Evolutionary conservation across 2,113 vertebrate species (phyloP).

Genomic region (Bambusicola thoracicus): DNA sequence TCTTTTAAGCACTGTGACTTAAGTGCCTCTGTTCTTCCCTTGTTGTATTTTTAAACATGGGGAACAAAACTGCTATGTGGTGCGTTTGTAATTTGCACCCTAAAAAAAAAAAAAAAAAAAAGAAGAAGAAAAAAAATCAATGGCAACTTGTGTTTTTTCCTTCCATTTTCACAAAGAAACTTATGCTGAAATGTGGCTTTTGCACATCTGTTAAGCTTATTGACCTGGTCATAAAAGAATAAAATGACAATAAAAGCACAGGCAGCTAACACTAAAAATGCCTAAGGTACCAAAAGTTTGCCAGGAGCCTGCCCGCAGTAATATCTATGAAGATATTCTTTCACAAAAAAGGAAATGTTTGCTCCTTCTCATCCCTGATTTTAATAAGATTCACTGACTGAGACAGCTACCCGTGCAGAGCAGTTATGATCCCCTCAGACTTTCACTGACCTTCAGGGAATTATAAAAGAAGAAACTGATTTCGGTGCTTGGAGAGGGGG

Average conservation of each 20-base stretch:
- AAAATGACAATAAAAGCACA: not conserved
- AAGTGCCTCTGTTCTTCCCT: not conserved
- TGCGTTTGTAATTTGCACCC: not conserved
- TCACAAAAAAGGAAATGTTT: conserved; percentile 27
- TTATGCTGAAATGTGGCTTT: not conserved
- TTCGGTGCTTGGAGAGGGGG: conserved; percentile 19
- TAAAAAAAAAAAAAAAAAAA: not conserved
- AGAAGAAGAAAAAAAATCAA: not conserved
- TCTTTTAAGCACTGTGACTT: not conserved
- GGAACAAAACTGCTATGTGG: not conserved
- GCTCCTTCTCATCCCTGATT: conserved; percentile 10
- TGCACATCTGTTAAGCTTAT: not conserved
- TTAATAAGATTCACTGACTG: conserved; percentile 39
- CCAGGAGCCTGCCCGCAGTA: not conserved
- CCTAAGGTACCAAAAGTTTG: not conserved
- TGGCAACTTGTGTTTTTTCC: accelerated
- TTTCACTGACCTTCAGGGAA: conserved; percentile 47
- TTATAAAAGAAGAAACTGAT: not conserved
- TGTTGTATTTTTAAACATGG: not conserved
- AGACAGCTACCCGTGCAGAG: conserved; percentile 41
- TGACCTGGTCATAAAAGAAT: not conserved
- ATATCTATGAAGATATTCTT: conserved; percentile 17
- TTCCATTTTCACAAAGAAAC: not conserved
- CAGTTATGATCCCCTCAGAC: conserved; percentile 44
- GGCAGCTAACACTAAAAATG: not conserved